Evolutionary conservation across 2,113 vertebrate species (phyloP).

Genomic region (Electrona antarctica): DNA sequence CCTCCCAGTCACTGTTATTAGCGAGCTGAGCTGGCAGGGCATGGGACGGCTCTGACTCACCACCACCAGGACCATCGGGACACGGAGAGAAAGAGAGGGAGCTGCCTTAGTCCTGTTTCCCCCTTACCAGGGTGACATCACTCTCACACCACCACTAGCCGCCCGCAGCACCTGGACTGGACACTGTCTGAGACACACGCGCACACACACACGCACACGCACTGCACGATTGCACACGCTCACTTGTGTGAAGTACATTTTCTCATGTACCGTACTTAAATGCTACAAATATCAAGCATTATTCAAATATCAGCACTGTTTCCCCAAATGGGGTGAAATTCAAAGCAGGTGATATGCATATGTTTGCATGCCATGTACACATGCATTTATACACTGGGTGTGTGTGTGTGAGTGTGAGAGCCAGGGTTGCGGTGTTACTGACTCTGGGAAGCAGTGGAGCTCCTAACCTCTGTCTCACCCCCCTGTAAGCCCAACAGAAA

Average conservation of each 20-base stretch:
- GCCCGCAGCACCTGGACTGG: conserved; percentile 27
- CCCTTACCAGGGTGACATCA: not conserved
- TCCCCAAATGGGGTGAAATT: not conserved
- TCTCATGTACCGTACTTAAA: too few relatives aligned
- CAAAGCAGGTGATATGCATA: too few relatives aligned
- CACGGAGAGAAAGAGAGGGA: too few relatives aligned
- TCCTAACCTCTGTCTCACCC: conserved; percentile 76
- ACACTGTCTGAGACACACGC: not conserved
- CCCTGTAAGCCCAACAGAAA: conserved; percentile 65
- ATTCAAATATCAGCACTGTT: not conserved
- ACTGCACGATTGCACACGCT: too few relatives aligned
- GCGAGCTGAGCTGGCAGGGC: conserved; percentile 39
- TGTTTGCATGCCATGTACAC: too few relatives aligned
- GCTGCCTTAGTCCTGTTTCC: not conserved
- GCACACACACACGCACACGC: conserved; percentile 13
- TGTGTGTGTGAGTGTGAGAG: not conserved
- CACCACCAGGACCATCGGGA: not conserved
- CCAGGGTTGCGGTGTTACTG: not conserved
- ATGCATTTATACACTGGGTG: not conserved
- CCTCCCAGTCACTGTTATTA: conserved; percentile 36
- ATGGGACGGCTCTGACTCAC: conserved; percentile 10
- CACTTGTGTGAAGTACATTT: not conserved
- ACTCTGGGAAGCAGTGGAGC: conserved; percentile 53
- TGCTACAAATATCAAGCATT: too few relatives aligned
- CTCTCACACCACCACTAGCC: conserved; percentile 7